These are phyloP conservation scores for Falco berigora DNA, from an alignment of 2,797 vertebrate species.

Conservation along the genomic window DNA sequence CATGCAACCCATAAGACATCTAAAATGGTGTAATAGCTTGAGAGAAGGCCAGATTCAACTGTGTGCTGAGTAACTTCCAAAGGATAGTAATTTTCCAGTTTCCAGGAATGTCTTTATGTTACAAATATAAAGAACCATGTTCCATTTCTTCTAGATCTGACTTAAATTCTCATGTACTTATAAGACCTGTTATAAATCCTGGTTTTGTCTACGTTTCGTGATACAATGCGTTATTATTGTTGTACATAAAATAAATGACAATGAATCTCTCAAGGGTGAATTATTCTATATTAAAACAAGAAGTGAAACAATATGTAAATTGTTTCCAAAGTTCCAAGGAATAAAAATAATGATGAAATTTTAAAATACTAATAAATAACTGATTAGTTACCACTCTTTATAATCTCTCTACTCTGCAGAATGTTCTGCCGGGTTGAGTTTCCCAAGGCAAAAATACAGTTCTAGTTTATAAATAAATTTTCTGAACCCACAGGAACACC, in stretches of 20 bases:
- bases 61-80: not conserved
- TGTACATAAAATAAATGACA: not conserved
- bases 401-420: not conserved
- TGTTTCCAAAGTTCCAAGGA: not conserved
- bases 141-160: not conserved
- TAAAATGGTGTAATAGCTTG: not conserved
- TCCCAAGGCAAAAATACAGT: not conserved
- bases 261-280: not conserved
- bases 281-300: not conserved
- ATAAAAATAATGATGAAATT: not conserved
- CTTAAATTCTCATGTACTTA: not conserved
- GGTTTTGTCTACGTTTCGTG: not conserved
- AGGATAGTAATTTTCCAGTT: not conserved
- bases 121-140: not conserved
- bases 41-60: not conserved
- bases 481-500: not conserved
- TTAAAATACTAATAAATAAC: not conserved
- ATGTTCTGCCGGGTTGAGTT: not conserved
- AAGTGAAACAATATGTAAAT: not conserved
- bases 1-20: rapidly evolving
- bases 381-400: not conserved
- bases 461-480: not conserved
- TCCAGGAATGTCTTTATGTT: not conserved
- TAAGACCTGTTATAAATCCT: not conserved
- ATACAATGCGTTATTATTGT: not conserved